Evolutionary conservation across 2,113 vertebrate genomes (phyloP), one percentile per base, ranked within the genome.

Genomic region (Oceanodroma tethys): DNA sequence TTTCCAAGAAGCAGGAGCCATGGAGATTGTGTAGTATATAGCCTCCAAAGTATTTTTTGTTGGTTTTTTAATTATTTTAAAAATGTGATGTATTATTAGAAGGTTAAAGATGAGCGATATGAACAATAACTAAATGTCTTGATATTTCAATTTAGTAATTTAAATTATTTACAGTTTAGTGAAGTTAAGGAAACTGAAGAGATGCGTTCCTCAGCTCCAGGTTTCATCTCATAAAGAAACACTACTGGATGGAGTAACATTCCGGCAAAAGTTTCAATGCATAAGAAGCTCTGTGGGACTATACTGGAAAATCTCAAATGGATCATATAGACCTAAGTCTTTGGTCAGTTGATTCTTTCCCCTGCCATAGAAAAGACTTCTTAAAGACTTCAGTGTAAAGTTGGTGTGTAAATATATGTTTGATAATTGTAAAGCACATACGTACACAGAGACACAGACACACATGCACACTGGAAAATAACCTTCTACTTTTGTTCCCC

Each of bases 91-190:
- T 98, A 97, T 93, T 97, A 97, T 94, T 98, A 97, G 98, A 97
- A 97, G 96, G 98, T 95, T 95, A 95, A 96, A 95, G 91, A 97
- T 92, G 98, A 98, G 98, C 97, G 79, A 97, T 97, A 97, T 94
- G 98, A 98, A 98, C 98, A 98, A 98, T 98, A 97, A 96, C 89
- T 96, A 90, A 95, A 92, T 97, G 96, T 97, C 97, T 98, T 94
- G 98, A 96, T 98, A 97, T 98, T 97, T 98, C 94, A 97, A 94
- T 97, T 97, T 96, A 95, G 95, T 95, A 90, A 95, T 94, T 92
- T 96, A 96, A 97, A 91, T 97, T 92, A 97, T 97, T 93, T 85
- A 86, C 94, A 98, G 97, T 95, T 97, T 96, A 93, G 95, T 97
- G 82, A 81, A 93, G 91, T 95, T 92, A 95, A 97, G 73, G 79